Evolutionary conservation across 2,888 invertebrate genomes (phyloP), one percentile per base, ranked within the genome.

Genomic region (Clostera curtula): DNA sequence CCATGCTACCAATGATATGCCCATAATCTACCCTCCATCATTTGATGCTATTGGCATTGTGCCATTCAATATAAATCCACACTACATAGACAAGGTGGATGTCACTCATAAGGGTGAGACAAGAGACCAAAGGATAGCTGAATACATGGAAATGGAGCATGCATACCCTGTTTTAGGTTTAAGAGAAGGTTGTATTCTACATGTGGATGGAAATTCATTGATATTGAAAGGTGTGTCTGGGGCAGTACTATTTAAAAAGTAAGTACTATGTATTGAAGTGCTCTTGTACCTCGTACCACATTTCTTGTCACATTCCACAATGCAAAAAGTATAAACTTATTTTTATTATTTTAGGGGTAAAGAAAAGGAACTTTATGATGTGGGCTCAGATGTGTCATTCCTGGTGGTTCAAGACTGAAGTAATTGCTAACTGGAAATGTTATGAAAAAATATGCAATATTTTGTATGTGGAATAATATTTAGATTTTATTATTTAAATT

Each of bases 1-100:
- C 47, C 86, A 90, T 50, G 94, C 93, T 3, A 94, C 94, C 23
- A 95, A 95, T 79, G 94, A 95, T 60, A 94, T 95, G 94, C 95
- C 94, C 3, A 92, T 95, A 31, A 87, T 87, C n/a, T 89, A 87
- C 62, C 93, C 93, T 19, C 91, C 92, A 12, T 85, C 85, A 25
- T 91, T 93, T 69, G 79, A 88, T 38, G 93, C 90, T 0, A 77
- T 94, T 22, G 83, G 85, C 17, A 77, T 94, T 28, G 88, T 94
- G 7, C 91, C 92, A 3, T 93, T 93, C 63, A 93, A 94, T 62
- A 93, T 94, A 33, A 95, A 95, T 66, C 93, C 94, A 5, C 95
- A 95, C 68, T 95, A 92, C 58, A 68, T 90, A 43, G 93, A 93
- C 40, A 66, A 85, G 12, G 82, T 88, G 42, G 71, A 80, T 45